Percentiles rank a stretch among this genome's conserved stretches.
Evolutionary conservation across 2,888 invertebrate species (phyloP).

Genomic region (Epinotia ramella): DNA sequence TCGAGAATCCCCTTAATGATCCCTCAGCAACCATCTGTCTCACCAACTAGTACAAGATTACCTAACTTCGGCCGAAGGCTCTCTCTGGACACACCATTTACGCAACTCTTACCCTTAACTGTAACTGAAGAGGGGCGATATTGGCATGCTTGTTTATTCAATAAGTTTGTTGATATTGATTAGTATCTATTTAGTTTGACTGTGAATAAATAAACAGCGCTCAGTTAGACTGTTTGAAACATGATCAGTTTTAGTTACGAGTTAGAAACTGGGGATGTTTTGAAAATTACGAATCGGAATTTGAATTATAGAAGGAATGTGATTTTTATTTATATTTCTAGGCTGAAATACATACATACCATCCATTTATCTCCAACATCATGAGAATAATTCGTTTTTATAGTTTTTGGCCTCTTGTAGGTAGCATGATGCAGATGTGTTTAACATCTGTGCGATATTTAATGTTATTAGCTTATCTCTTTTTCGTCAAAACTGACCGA

Average conservation of each 20-base stretch:
- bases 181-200: constrained; percentile 41
- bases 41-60: constrained; percentile 47
- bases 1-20: constrained; percentile 52
- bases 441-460: no score
- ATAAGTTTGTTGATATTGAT: constrained; percentile 43
- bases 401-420: no score
- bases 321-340: no score
- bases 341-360: no score
- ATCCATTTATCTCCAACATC: no score
- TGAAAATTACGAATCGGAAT: no score
- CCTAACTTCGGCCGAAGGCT: constrained; percentile 22
- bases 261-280: not conserved
- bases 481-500: no score
- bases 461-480: no score
- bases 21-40: constrained; percentile 57
- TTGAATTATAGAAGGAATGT: no score
- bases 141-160: constrained; percentile 22
- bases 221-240: constrained; percentile 25
- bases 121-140: not conserved
- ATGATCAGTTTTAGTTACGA: constrained; percentile 16
- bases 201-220: constrained; percentile 39
- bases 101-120: not conserved
- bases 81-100: constrained; percentile 11
- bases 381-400: no score
- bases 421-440: no score